A percentile compares a stretch with the other conserved stretches of the same genome.
These are phyloP conservation scores for Xestoiulus laeticollis DNA, from an alignment of 2,888 invertebrate species.

Conservation along the genomic window DNA sequence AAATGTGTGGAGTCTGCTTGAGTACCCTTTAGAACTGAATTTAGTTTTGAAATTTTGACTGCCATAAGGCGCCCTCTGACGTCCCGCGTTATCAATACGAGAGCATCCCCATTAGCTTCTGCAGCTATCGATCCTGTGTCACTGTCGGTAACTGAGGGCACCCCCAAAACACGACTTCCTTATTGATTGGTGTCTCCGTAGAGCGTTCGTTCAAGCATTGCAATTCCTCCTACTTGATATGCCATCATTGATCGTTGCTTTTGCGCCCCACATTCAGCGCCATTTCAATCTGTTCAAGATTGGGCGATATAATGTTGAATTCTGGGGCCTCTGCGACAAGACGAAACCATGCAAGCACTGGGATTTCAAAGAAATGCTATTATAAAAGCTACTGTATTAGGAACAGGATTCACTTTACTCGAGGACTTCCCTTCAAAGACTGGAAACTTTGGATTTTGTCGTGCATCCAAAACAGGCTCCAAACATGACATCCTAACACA, in stretches of 20 bases:
- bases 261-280: neutral
- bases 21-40: too few relatives aligned
- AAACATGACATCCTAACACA: too few relatives aligned
- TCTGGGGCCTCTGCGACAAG: neutral
- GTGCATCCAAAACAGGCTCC: neutral
- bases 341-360: neutral
- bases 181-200: slow-evolving; percentile 50
- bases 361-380: neutral
- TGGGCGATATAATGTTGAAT: neutral
- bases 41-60: too few relatives aligned
- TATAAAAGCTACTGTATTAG: neutral
- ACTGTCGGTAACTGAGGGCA: slow-evolving; percentile 44
- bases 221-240: slow-evolving; percentile 37
- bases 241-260: slow-evolving; percentile 36
- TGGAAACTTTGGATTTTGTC: neutral
- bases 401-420: neutral
- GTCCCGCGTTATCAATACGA: neutral
- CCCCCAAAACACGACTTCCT: slow-evolving; percentile 44
- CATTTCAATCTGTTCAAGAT: slow-evolving; percentile 34
- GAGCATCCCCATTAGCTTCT: slow-evolving; percentile 10
- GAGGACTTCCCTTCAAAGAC: neutral
- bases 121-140: slow-evolving; percentile 34
- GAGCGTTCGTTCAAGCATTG: slow-evolving; percentile 38
- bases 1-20: too few relatives aligned
- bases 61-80: neutral